phyloP scores from a whole-genome alignment of 2,888 invertebrate species.

The Syrphus vitripennis region DNA sequence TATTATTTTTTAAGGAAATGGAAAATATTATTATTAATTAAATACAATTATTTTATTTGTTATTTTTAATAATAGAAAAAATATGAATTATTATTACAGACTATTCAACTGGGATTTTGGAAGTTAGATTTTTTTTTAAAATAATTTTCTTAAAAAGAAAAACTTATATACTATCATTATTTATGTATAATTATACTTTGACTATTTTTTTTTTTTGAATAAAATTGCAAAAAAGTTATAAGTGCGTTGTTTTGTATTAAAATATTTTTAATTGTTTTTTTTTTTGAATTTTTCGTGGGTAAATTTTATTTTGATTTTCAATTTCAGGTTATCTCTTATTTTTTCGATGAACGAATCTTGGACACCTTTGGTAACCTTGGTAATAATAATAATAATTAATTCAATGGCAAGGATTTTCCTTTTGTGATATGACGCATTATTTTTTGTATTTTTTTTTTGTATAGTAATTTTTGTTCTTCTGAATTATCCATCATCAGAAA shows the following conservation, averaged over 20 bases:
- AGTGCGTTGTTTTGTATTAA: conserved; percentile 62
- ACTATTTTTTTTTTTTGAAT: conserved; percentile 47
- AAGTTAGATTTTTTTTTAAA: conserved; percentile 36
- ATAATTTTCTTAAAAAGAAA: no score
- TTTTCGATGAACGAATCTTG: not conserved
- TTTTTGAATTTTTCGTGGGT: not conserved
- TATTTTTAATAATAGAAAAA: conserved; percentile 34
- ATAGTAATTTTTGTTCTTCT: conserved; percentile 27
- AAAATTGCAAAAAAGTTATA: conserved; percentile 63
- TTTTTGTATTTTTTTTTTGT: no score
- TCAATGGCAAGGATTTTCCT: conserved; percentile 9
- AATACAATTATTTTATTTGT: conserved; percentile 24
- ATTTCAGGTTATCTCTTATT: conserved; percentile 6
- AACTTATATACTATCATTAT: not conserved
- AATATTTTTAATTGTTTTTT: conserved; percentile 7
- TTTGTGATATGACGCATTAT: conserved; percentile 52
- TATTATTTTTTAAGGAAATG: conserved; percentile 37
- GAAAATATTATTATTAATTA: conserved; percentile 16
- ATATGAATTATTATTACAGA: conserved; percentile 37
- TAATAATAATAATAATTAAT: no score
- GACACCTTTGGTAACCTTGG: not conserved
- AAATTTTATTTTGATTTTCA: not conserved
- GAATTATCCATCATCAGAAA: not conserved
- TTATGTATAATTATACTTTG: conserved; percentile 52
- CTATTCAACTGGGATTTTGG: conserved; percentile 67